Base-by-base conservation (phyloP, 2,797 vertebrate species). In the Leptoclinus maculatus region DNA sequence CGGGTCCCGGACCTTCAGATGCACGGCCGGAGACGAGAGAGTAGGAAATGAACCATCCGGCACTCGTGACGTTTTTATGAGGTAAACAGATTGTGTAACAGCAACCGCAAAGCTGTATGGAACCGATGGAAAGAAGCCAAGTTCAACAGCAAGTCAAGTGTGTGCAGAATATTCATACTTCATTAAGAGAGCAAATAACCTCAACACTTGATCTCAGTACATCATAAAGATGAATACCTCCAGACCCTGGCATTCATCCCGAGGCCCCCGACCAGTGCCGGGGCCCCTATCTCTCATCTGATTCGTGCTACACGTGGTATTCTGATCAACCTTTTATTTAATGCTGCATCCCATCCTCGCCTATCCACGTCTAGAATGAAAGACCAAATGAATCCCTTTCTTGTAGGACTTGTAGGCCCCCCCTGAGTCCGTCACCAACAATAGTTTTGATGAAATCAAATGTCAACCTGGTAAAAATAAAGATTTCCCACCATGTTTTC, bases 61-160 rank as follows among this genome's bases (percentile, higher is more conserved):
- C 68, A 62, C 41, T 74, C 76, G 62, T 79, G 39, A 80, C 75
- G 80, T 51, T 83, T 85, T 85, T 36, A 88, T 73, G 85, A 85
- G 69, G 72, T 80, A 65, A 84, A 85, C 75, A 81, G 78, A 80
- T 81, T 29, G 12, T 57, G 79, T 16, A 56, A 49, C 49, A 73
- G 83, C 57, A 47, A 36, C 10, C 21, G 39, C 47, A 23, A 80
- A 85, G 71, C 43, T 41, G 16, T 60, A n/a, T 25, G 49, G 39
- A 41, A 19, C 34, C 5, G 9, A 59, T 43, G 56, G 64, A 71
- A 63, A 10, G 54, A 56, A 38, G 58, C 73, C 82, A 66, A 72
- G 76, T 74, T 72, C 74, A 80, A 78, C 68, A 56, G 65, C 32
- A 12, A 85, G 67, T 83, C 65, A 74, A 71, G 69, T 17, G 3